Evolutionary conservation across 2,888 invertebrate species (phyloP).

Genomic region (Hartigia nigra): DNA sequence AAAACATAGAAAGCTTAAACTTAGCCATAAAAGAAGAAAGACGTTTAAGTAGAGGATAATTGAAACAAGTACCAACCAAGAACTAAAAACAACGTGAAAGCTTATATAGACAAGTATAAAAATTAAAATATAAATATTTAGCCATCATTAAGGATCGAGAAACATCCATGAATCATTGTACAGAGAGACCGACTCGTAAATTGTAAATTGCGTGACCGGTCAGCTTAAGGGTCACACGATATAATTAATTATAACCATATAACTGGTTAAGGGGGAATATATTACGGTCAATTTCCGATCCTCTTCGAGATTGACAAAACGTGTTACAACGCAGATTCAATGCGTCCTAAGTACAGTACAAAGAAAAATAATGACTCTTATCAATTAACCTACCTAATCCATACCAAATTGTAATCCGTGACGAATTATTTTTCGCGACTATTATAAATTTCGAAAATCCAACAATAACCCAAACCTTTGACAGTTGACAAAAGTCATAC

Average conservation of each 20-base stretch:
- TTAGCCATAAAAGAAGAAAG: not conserved
- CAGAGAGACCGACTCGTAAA: not conserved
- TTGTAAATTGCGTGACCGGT: not conserved
- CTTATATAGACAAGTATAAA: not conserved
- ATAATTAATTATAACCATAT: constrained; percentile 3
- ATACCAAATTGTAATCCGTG: not conserved
- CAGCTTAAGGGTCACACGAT: not conserved
- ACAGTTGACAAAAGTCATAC: too few species aligned
- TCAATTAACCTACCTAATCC: not conserved
- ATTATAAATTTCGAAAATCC: not conserved
- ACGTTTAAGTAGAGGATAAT: not conserved
- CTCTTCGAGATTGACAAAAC: not conserved
- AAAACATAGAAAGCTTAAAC: not conserved
- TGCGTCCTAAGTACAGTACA: not conserved
- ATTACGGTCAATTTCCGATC: not conserved
- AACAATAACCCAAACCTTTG: not conserved
- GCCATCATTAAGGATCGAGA: not conserved
- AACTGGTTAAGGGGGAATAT: not conserved
- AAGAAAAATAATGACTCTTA: not conserved
- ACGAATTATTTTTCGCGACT: not conserved
- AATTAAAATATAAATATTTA: not conserved
- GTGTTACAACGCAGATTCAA: not conserved
- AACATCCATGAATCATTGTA: not conserved
- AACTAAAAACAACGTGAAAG: not conserved
- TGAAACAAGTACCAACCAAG: not conserved